Conservation (phyloP, 1,140 invertebrate genomes). For the Antheraea pernyi region DNA sequence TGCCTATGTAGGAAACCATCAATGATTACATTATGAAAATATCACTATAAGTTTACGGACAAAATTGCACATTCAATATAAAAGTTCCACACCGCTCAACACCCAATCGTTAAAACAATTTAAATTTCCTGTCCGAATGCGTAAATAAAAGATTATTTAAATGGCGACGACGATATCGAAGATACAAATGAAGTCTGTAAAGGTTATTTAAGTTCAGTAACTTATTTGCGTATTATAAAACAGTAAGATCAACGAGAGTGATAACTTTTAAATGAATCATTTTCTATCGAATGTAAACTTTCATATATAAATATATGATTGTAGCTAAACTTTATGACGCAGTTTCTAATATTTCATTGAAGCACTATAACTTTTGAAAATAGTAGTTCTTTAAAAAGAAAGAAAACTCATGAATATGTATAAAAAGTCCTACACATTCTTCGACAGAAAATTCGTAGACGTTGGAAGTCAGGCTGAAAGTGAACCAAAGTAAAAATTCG, state of each 20-base stretch:
- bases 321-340: too few relatives aligned
- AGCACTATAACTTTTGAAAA: background rate
- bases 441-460: background rate
- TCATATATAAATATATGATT: too few relatives aligned
- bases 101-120: too few relatives aligned
- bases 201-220: background rate
- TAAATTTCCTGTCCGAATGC: too few relatives aligned
- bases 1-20: too few relatives aligned
- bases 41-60: too few relatives aligned
- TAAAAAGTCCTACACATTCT: background rate
- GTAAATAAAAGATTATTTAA: background rate
- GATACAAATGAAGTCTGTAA: background rate
- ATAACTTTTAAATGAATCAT: background rate
- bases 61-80: too few relatives aligned
- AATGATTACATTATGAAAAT: too few relatives aligned
- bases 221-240: background rate
- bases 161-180: background rate
- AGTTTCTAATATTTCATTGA: background rate
- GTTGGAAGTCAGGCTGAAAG: background rate
- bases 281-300: too few relatives aligned
- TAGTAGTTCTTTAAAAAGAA: background rate
- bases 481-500: background rate
- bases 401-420: background rate
- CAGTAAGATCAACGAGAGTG: background rate
- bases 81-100: too few relatives aligned